These are phyloP conservation scores for Myripristis murdjan DNA, from an alignment of 2,797 vertebrate species.

Conservation along the genomic window DNA sequence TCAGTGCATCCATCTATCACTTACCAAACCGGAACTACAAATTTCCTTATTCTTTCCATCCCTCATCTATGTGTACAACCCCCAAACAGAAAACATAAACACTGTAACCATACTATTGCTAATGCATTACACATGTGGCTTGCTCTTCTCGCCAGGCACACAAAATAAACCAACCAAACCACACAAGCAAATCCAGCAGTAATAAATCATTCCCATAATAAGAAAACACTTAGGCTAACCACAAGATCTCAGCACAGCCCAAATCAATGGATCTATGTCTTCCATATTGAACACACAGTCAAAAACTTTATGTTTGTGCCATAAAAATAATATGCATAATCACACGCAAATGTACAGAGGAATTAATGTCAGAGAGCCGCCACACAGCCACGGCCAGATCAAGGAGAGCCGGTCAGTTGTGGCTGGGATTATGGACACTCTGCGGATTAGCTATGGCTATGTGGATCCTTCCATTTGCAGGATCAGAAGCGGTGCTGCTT, in stretches of 20 bases:
- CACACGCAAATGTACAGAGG: conserved; percentile 1
- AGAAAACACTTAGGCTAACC: conserved; percentile 31
- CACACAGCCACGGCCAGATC: conserved; percentile 43
- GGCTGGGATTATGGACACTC: conserved; percentile 63
- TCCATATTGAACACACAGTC: background rate
- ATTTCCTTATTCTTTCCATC: conserved; percentile 39
- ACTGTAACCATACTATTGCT: conserved; percentile 26
- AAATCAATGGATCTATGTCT: conserved; percentile 12
- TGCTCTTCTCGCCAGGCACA: conserved; percentile 6
- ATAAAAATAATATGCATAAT: conserved; percentile 2
- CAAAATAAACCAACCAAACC: conserved; percentile 35
- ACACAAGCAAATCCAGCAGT: conserved; percentile 23
- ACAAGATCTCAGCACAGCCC: conserved; percentile 22
- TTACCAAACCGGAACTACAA: conserved; percentile 59
- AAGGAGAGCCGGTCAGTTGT: conserved; percentile 48
- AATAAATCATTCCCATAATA: conserved; percentile 32
- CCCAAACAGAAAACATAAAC: conserved; percentile 47
- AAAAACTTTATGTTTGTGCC: background rate
- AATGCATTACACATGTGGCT: conserved; percentile 49
- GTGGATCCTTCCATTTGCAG: conserved; percentile 62
- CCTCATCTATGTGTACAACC: conserved; percentile 13
- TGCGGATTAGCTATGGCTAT: conserved; percentile 65
- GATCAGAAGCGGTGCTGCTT: conserved; percentile 40
- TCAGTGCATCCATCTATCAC: conserved; percentile 34
- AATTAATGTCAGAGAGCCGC: conserved; percentile 1